Conservation (phyloP, 1,140 invertebrate species). For the Drosophila kepulauana region DNA sequence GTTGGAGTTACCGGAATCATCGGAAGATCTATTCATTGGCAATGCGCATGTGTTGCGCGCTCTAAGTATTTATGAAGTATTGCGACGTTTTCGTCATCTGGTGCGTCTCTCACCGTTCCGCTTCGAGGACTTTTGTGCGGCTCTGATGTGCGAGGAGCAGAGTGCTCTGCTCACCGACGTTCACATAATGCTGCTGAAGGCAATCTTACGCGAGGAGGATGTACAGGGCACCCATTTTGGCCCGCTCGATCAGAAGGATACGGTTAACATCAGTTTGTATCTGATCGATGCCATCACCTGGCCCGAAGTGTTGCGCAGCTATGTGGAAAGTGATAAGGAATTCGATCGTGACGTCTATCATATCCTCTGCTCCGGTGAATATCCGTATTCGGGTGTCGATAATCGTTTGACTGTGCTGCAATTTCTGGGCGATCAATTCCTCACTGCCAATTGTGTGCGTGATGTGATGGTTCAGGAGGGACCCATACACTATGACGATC, state of each 20-base stretch:
- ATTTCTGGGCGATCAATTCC: constrained; percentile 96
- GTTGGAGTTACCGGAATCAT: constrained; percentile 93
- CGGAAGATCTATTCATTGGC: constrained; percentile 95
- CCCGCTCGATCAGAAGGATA: constrained; percentile 97
- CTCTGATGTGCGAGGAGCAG: constrained; percentile 96
- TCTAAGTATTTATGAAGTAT: constrained; percentile 96
- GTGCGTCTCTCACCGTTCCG: constrained; percentile 96
- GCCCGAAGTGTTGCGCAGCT: constrained; percentile 95
- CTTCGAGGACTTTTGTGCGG: constrained; percentile 98
- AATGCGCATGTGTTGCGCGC: constrained; percentile 92
- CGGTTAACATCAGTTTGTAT: constrained; percentile 96
- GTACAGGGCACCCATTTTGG: constrained; percentile 97
- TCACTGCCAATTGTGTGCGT: constrained; percentile 96
- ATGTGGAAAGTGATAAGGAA: constrained; percentile 94
- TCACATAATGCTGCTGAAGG: constrained; percentile 96
- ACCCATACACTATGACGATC: constrained; percentile 97
- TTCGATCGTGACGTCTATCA: constrained; percentile 90
- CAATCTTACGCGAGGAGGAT: constrained; percentile 97
- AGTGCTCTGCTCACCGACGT: constrained; percentile 95
- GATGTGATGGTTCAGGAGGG: constrained; percentile 98
- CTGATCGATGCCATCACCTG: constrained; percentile 97
- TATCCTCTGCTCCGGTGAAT: constrained; percentile 91
- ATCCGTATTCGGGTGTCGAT: constrained; percentile 94
- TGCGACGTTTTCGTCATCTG: constrained; percentile 95
- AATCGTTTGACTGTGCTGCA: constrained; percentile 94